Evolutionary conservation across 2,113 vertebrate genomes (phyloP), one percentile per base, ranked within the genome.

Genomic region (Acanthochromis polyacanthus): DNA sequence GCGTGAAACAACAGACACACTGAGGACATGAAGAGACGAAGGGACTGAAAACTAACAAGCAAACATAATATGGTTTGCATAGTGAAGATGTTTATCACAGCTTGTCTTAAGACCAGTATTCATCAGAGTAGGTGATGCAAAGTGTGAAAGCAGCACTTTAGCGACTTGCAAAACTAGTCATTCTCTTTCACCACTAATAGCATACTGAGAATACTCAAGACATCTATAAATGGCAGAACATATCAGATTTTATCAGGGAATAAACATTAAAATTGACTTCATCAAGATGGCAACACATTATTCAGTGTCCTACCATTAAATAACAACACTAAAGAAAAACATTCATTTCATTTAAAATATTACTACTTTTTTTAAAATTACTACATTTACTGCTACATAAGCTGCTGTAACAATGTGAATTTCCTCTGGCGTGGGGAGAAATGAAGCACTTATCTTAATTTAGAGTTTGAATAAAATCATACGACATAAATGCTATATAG

Each of bases 1-100:
- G 82, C 32, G n/a, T n/a, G 30, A 66, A 9, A 50, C 59, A 70
- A 58, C 0, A 23, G 28, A 80, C 4, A 55, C 46, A 45, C 17
- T 46, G n/a, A 1, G 76, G 5, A 71, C 10, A 23, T 74, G 19
- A 70, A 1, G 1, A 61, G 19, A 60, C 11, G 23, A 30, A 52
- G 2, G 3, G 1, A 16, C 4, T 11, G 7, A 53, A 43, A 75
- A 57, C 16, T 1, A 56, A 40, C 38, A 10, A 40, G 38, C 12
- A 12, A 12, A 40, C 8, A 45, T 10, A 66, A 9, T 20, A 43
- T 22, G 19, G 25, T 67, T 58, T 28, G n/a, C 7, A 16, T 10
- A 65, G 38, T 22, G 11, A 28, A 51, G 2, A 59, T 16, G 17
- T 32, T 15, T n/a, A n/a, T n/a, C 0, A 0, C 32, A 68, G 6